Base-by-base conservation (phyloP, 2,888 invertebrate genomes). In the Colostygia pectinataria region DNA sequence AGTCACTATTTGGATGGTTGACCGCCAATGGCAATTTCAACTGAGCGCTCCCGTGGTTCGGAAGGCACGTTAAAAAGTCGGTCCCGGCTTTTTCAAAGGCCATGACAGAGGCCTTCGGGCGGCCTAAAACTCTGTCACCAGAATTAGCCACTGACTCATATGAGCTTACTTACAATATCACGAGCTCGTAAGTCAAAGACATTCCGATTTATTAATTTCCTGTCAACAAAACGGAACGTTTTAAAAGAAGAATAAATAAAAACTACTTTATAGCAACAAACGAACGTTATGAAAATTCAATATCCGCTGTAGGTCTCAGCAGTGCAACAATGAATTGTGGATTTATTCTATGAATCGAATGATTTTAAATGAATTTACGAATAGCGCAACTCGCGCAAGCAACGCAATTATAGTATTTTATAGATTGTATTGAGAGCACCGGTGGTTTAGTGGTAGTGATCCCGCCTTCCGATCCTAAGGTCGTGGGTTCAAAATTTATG, bases 281-380 rank as follows among this genome's bases (percentile, higher is more conserved):
- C 76, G 80, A 79, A 79, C 78, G 71, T 72, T 80, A 86, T 84
- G 84, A 84, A 88, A 86, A 87, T 87, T 86, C 83, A 88, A 89
- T 89, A 88, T 89, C 89, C 89, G 87, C 54, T 67, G 13, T 57
- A 66, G 70, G 74, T 64, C 73, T 64, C 55, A 63, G 77, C 82
- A 81, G 68, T 66, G 69, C 63, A 66, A 75, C 69, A 75, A 74
- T 75, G 74, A 72, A 77, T 78, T 74, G 72, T 61, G 53, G 66
- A 74, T 74, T 74, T 76, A 74, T 75, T 77, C 73, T 61, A 58
- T 58, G 53, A 59, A 59, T 56, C 42, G 39, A 52, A 45, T 39
- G 38, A 46, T 53, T 50, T 49, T 20, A 45, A 49, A 43, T 46
- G 43, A 50, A 54, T 39, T 42, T 42, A 33, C 37, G 36, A 41